phyloP scores from a whole-genome alignment of 2,113 vertebrate genomes.

The Halcyon malimbica region DNA sequence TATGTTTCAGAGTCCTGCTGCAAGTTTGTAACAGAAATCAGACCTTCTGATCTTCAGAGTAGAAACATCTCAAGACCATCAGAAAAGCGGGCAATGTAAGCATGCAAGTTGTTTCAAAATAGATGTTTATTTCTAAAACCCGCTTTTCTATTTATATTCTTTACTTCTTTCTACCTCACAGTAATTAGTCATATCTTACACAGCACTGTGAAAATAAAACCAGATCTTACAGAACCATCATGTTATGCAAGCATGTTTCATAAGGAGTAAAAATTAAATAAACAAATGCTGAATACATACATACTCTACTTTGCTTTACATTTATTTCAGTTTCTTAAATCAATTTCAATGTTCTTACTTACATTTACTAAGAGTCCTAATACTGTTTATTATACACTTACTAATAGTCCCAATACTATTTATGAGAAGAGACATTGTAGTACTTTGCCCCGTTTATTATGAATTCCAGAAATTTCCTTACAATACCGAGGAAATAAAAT shows the following conservation, averaged over 20 bases:
- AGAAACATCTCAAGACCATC: neutral
- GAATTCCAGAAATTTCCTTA: neutral
- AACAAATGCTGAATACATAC: neutral
- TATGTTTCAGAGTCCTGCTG: neutral
- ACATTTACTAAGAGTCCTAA: neutral
- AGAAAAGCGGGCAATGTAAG: neutral
- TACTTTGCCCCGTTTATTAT: neutral
- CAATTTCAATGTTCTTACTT: neutral
- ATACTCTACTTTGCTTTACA: neutral
- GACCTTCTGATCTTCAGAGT: neutral
- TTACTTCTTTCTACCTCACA: neutral
- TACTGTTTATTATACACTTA: neutral
- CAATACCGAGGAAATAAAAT: neutral
- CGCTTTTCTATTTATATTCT: neutral
- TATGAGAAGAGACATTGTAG: neutral
- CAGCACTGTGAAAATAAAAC: neutral
- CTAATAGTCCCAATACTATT: neutral
- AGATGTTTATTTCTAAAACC: neutral
- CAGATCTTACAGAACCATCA: neutral
- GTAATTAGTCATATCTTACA: neutral
- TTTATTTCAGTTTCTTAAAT: neutral
- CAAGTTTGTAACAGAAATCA: neutral
- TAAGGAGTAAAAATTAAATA: neutral
- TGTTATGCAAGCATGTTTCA: neutral
- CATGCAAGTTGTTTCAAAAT: neutral